Base-by-base conservation (phyloP, 2,113 vertebrate genomes). In the Leucosticte australis region DNA sequence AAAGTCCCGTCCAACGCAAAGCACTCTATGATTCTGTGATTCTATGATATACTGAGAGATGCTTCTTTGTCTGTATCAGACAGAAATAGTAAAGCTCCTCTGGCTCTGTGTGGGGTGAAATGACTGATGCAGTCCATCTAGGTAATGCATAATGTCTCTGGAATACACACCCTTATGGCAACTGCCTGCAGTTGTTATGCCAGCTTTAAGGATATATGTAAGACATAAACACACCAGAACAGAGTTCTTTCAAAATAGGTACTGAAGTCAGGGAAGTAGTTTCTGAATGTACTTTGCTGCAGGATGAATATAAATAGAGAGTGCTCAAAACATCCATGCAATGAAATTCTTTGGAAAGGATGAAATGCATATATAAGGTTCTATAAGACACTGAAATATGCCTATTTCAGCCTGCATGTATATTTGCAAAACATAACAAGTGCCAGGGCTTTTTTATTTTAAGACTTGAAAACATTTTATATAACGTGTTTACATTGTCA, bases 401-500 rank as follows among this genome's bases (percentile, higher is more conserved):
- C 52, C 76, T 91, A 53, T 92, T 95, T 93, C 83, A 91, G 77
- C 70, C 83, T 2, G 3, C 5, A 5, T 68, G 47, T 62, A 7
- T 71, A 63, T 82, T 96, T 92, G 68, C 47, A 75, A 53, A 59
- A 83, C 30, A 33, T 90, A 89, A 77, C 17, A 78, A 96, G 19
- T 87, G 28, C 49, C 92, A 92, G 17, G 44, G 24, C 44, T 56
- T 88, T 83, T 94, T 93, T 92, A 81, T 84, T 92, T 92, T 93
- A 68, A 75, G 69, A 63, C 41, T 94, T 94, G n/a, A 92, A 90
- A 94, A 94, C 73, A 96, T 89, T 96, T 95, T 96, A 93, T 84
- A 68, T 96, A 97, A 92, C 77, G 14, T 73, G 90, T 96, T 97
- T 92, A 94, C 57, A 60, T 62, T 90, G 47, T 57, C 91, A 65